phyloP scores from a whole-genome alignment of 2,888 invertebrate species.

The Bunonema sp. region DNA sequence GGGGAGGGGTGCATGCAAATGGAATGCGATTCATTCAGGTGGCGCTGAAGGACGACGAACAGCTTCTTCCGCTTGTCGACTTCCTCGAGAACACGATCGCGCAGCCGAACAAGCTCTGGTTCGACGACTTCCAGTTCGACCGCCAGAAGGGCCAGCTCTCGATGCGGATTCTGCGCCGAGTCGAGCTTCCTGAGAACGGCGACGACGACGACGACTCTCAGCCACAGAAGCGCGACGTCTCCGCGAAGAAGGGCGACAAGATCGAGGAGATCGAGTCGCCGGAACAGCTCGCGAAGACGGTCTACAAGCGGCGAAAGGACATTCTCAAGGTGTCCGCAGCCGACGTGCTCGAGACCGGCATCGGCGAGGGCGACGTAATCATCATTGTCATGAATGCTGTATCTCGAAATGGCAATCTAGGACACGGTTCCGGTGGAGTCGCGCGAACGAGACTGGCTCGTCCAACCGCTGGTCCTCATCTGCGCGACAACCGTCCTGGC shows the following conservation, averaged over 20 bases:
- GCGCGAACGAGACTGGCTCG: constrained; percentile 34
- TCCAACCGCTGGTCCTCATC: constrained; percentile 36
- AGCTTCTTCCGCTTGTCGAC: constrained; percentile 31
- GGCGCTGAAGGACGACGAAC: constrained; percentile 21
- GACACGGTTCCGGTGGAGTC: constrained; percentile 36
- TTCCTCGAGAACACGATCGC: constrained; percentile 38
- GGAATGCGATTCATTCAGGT: constrained; percentile 4
- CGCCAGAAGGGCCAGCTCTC: constrained; percentile 24
- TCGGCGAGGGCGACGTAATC: constrained; percentile 32
- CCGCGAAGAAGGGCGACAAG: constrained; percentile 4
- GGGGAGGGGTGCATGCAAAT: constrained; percentile 3
- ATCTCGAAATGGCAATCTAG: constrained; percentile 8
- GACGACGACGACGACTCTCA: constrained; percentile 3
- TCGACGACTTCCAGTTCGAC: constrained; percentile 36
- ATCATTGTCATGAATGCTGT: neutral
- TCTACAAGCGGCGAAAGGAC: constrained; percentile 41
- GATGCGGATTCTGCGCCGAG: constrained; percentile 29
- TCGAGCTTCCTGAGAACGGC: constrained; percentile 1
- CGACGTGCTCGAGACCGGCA: constrained; percentile 39
- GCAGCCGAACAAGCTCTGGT: constrained; percentile 34
- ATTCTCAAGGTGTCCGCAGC: constrained; percentile 35
- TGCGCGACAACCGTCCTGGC: constrained; percentile 31
- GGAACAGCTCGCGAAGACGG: constrained; percentile 38
- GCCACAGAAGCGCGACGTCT: too few species aligned
- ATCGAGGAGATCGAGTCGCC: constrained; percentile 30